Percentiles rank a stretch among this genome's conserved stretches.
Conservation (phyloP, 92 coral and sea anemone genomes). For the Siderastrea siderea region DNA sequence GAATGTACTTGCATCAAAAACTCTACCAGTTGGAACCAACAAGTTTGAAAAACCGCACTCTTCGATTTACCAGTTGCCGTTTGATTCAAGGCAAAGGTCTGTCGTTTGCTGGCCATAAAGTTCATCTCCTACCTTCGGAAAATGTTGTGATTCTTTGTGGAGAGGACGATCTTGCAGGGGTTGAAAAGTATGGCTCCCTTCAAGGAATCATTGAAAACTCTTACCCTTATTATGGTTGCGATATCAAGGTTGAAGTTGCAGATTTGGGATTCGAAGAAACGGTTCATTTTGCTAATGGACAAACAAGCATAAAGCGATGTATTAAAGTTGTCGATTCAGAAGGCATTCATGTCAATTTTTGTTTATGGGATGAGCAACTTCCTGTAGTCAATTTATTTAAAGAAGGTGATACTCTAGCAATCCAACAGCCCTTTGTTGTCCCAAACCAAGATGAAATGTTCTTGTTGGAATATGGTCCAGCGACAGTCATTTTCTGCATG, state of each 20-base stretch:
- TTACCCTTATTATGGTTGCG: constrained; percentile 79
- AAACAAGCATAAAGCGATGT: constrained; percentile 81
- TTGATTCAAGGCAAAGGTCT: constrained; percentile 73
- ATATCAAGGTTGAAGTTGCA: constrained; percentile 81
- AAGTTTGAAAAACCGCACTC: constrained; percentile 56
- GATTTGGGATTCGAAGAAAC: constrained; percentile 84
- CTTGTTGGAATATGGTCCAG: constrained; percentile 94
- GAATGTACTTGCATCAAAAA: constrained; percentile 95
- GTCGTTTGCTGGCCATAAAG: constrained; percentile 57
- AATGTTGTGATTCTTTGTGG: constrained; percentile 79
- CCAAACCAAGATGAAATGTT: constrained; percentile 81
- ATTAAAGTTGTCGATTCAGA: constrained; percentile 79
- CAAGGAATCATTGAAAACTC: constrained; percentile 61
- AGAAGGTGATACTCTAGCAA: constrained; percentile 85
- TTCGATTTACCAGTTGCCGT: constrained; percentile 91
- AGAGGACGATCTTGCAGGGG: constrained; percentile 17
- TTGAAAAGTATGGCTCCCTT: constrained; percentile 39
- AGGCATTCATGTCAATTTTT: constrained; percentile 83
- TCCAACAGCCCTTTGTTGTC: constrained; percentile 87
- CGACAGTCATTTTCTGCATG: constrained; percentile 82
- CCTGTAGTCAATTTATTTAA: constrained; percentile 84
- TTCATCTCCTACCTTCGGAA: constrained; percentile 91
- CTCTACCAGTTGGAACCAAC: constrained; percentile 76
- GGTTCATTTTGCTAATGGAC: constrained; percentile 91
- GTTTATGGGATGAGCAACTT: constrained; percentile 94